Evolutionary conservation across 2,888 invertebrate genomes (phyloP).

Genomic region (Nephrotoma guestfalica): DNA sequence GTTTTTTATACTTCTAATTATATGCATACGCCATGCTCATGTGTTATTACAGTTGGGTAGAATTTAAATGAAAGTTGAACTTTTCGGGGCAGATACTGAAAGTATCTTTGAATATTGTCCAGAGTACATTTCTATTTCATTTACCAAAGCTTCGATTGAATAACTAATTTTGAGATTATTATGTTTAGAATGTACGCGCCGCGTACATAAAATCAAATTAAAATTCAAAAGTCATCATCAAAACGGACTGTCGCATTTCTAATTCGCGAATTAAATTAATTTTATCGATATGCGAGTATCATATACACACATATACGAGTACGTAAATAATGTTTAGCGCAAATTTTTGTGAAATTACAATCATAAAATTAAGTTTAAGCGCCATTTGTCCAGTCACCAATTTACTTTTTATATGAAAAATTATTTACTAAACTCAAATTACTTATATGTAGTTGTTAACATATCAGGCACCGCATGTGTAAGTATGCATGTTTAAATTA

Average conservation of each 20-base stretch:
- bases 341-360: neutral
- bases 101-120: neutral
- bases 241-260: neutral
- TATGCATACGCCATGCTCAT: neutral
- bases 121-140: neutral
- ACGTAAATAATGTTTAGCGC: neutral
- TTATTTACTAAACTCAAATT: too few relatives aligned
- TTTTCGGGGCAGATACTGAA: neutral
- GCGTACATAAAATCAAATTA: neutral
- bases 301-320: neutral
- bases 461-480: neutral
- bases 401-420: neutral
- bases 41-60: neutral
- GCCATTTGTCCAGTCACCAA: neutral
- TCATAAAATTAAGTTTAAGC: neutral
- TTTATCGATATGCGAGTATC: neutral
- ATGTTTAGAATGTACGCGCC: neutral
- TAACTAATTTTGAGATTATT: neutral
- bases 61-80: neutral
- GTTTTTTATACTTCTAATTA: neutral
- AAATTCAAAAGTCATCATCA: neutral
- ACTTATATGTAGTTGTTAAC: neutral
- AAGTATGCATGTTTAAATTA: neutral
- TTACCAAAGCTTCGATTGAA: neutral
- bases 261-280: neutral